These are phyloP conservation scores for Bellardia bayeri DNA, from an alignment of 2,888 invertebrate species.

Conservation along the genomic window DNA sequence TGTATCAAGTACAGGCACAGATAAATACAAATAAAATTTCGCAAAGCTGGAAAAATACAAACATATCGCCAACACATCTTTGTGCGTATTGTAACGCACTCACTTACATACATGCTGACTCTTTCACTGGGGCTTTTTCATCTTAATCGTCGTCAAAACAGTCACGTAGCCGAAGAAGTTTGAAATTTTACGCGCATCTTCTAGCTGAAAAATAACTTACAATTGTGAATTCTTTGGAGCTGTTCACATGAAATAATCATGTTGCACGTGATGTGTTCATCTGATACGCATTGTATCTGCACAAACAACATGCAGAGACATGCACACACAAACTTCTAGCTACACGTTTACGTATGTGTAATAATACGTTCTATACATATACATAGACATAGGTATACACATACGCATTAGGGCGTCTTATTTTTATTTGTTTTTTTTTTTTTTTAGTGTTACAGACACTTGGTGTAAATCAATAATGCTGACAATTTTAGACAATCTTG, in stretches of 20 bases:
- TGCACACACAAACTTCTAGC: neutral
- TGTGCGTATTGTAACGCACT: conserved; percentile 14
- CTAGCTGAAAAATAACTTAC: conserved; percentile 53
- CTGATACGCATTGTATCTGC: conserved; percentile 21
- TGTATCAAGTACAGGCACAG: neutral
- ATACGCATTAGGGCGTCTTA: too few relatives aligned
- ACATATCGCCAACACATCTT: neutral
- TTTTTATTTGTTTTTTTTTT: too few relatives aligned
- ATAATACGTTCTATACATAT: neutral
- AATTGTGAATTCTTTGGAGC: conserved; percentile 59
- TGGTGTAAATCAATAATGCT: too few relatives aligned
- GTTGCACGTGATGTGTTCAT: conserved; percentile 62
- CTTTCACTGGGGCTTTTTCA: conserved; percentile 16
- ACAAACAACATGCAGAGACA: neutral
- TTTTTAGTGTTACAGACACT: too few relatives aligned
- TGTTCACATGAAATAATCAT: conserved; percentile 66
- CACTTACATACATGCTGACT: conserved; percentile 16
- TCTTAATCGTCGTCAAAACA: conserved; percentile 56
- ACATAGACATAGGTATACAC: neutral
- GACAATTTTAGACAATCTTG: too few relatives aligned
- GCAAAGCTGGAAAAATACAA: neutral
- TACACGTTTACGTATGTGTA: neutral
- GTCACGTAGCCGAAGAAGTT: conserved; percentile 61
- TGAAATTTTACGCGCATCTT: conserved; percentile 56
- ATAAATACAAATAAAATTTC: neutral